phyloP scores from a whole-genome alignment of 2,888 invertebrate genomes.

The Parapristionchus giblindavisi region DNA sequence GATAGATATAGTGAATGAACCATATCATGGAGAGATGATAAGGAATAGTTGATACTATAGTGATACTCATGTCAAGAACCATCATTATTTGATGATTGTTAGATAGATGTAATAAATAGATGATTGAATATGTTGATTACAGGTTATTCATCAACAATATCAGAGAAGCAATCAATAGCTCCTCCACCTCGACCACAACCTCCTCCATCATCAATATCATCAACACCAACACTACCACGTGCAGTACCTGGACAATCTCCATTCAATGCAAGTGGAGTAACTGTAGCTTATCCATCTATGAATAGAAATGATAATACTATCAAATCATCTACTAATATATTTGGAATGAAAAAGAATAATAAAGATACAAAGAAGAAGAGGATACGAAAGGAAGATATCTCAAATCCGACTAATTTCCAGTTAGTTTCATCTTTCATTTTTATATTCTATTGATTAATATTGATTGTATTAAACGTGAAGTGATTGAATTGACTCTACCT shows the following conservation, averaged over 20 bases:
- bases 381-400: slow-evolving; percentile 68
- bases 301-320: not conserved
- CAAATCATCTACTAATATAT: slow-evolving; percentile 38
- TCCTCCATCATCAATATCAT: not conserved
- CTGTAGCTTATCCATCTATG: slow-evolving; percentile 22
- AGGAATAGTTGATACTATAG: too few species aligned
- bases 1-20: too few species aligned
- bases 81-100: too few species aligned
- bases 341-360: slow-evolving; percentile 52
- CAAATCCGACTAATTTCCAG: slow-evolving; percentile 67
- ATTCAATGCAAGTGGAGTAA: slow-evolving; percentile 30
- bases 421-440: slow-evolving; percentile 42
- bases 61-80: too few species aligned
- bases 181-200: not conserved
- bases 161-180: too few species aligned
- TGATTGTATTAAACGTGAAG: not conserved
- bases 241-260: not conserved
- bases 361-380: slow-evolving; percentile 49
- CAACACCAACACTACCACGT: not conserved
- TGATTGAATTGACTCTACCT: not conserved
- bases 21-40: too few species aligned
- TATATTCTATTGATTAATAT: not conserved
- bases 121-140: too few species aligned
- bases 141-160: too few species aligned
- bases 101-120: too few species aligned